Base-by-base conservation (phyloP, 2,888 invertebrate species). In the Podabrus alpinus region DNA sequence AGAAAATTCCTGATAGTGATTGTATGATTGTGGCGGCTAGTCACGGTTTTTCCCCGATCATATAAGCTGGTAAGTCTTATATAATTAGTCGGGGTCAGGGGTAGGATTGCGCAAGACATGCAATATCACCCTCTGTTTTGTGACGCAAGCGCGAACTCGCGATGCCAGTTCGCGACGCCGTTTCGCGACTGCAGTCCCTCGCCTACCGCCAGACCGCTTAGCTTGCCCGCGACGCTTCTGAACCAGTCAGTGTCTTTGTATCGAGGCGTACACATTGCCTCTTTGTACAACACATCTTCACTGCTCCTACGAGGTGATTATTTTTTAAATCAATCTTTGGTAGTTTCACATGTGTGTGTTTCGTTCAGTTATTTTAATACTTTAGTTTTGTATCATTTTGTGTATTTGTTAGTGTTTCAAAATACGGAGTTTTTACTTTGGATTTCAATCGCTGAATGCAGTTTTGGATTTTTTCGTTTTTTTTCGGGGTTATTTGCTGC, bases 161-260 rank as follows among this genome's bases (percentile, higher is more conserved):
- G 83, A 80, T 84, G 85, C 84, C 81, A 83, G 82, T 82, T 81
- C 81, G 84, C 84, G 84, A 84, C 85, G 85, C 84, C 85, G 84
- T 85, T 84, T 87, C 86, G 87, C 88, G 86, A 85, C 81, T 81
- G 82, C 87, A 87, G 86, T 87, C 87, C 87, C 87, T 86, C 85
- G 86, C 87, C 87, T 87, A 86, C 86, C 86, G 87, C 87, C 87
- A 87, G 87, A 86, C 85, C 87, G 87, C 87, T 87, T 87, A 86
- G 86, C 87, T 87, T 87, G 86, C 86, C 86, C 86, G 86, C 86
- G 86, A 86, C 86, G 86, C 86, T 87, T 87, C 75, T 78, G 80
- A 83, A 86, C 85, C 85, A 85, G 86, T 86, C 84, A 83, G 86
- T 86, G 85, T 85, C 85, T 86, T 85, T 86, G 85, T 86, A 86